Conservation (phyloP, 2,888 invertebrate genomes). For the Diadegma fenestrale region DNA sequence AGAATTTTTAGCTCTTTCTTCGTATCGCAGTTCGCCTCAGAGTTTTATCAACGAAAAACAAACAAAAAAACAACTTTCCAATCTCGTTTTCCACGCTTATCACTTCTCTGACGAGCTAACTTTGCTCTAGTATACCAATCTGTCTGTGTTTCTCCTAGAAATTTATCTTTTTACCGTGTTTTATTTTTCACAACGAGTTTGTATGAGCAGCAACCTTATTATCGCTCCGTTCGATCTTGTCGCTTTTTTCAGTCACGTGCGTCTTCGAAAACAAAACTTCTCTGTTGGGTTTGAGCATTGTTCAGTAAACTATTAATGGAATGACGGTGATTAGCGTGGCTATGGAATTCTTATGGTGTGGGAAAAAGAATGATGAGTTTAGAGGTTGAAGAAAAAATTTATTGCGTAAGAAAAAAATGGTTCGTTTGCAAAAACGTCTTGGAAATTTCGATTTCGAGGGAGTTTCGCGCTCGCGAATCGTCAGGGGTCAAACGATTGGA, state of each 20-base stretch:
- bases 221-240: neutral
- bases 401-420: neutral
- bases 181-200: neutral
- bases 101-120: constrained; percentile 27
- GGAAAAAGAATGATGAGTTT: too few relatives aligned
- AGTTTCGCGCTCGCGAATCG: too few relatives aligned
- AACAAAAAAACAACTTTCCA: constrained; percentile 8
- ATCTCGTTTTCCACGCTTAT: constrained; percentile 21
- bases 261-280: neutral
- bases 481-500: too few relatives aligned
- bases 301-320: neutral
- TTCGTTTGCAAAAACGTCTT: neutral
- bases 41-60: neutral
- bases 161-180: constrained; percentile 16
- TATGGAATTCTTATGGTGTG: neutral
- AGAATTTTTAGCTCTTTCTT: constrained; percentile 33
- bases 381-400: too few relatives aligned
- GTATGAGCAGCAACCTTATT: neutral
- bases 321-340: neutral
- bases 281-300: neutral
- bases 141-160: neutral
- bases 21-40: constrained; percentile 6
- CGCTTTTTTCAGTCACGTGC: neutral
- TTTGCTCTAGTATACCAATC: constrained; percentile 1
- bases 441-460: neutral